Evolutionary conservation across 2,888 invertebrate species (phyloP).

Genomic region (Tetragonula carbonaria): DNA sequence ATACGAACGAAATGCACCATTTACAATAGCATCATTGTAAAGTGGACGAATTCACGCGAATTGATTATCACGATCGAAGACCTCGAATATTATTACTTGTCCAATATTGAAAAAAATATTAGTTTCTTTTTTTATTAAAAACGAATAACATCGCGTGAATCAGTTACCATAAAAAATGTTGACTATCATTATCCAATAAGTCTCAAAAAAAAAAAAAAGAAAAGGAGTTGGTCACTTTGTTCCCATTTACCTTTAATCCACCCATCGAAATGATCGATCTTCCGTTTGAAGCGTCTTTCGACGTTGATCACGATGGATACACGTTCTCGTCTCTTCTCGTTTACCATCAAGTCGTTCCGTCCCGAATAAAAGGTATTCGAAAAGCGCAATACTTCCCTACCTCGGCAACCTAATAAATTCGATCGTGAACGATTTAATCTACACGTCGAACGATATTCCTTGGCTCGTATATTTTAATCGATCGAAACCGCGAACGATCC

Average conservation of each 20-base stretch:
- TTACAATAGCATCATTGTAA: background rate
- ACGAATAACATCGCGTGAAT: background rate
- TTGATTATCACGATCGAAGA: background rate
- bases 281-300: background rate
- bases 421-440: background rate
- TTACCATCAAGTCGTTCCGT: background rate
- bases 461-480: slow-evolving; percentile 21
- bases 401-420: background rate
- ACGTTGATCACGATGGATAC: background rate
- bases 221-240: background rate
- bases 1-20: background rate
- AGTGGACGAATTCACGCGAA: background rate
- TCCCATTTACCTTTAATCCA: background rate
- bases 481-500: slow-evolving; percentile 14
- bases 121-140: too few relatives aligned
- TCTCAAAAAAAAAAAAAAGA: too few relatives aligned
- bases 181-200: too few relatives aligned
- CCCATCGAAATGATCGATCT: background rate
- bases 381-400: background rate
- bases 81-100: too few relatives aligned
- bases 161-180: background rate
- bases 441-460: background rate
- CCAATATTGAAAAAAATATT: too few relatives aligned
- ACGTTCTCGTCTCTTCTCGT: background rate
- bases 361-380: background rate